Conservation (phyloP, 2,113 vertebrate species). For the Lepus europaeus region DNA sequence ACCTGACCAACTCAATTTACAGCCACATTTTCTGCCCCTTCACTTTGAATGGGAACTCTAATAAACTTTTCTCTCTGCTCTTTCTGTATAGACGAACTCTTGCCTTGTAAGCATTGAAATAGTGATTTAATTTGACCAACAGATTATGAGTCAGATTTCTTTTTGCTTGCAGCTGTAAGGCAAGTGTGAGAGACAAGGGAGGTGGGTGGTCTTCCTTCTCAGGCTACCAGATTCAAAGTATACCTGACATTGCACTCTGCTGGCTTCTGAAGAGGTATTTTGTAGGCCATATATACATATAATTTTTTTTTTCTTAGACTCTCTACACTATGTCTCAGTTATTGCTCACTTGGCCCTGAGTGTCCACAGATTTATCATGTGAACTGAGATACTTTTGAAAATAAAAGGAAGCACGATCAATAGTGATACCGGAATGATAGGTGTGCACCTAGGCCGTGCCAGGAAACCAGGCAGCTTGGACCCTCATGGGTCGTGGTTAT, state of each 20-base stretch:
- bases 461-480: background rate
- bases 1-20: background rate
- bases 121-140: background rate
- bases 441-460: no score
- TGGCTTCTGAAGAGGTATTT: background rate
- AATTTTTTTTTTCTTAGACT: background rate
- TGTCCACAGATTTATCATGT: background rate
- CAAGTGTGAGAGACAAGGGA: background rate
- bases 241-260: background rate
- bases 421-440: background rate
- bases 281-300: background rate
- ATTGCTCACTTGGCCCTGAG: background rate
- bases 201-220: background rate
- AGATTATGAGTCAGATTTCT: background rate
- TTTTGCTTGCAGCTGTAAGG: background rate
- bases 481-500: background rate
- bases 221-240: background rate
- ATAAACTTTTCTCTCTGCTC: background rate
- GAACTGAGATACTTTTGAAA: constrained; percentile 24
- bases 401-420: background rate
- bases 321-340: background rate
- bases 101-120: background rate
- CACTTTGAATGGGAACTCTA: background rate
- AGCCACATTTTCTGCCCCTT: background rate
- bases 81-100: background rate